phyloP scores from a whole-genome alignment of 2,888 invertebrate genomes.

The Ophion ellenae region DNA sequence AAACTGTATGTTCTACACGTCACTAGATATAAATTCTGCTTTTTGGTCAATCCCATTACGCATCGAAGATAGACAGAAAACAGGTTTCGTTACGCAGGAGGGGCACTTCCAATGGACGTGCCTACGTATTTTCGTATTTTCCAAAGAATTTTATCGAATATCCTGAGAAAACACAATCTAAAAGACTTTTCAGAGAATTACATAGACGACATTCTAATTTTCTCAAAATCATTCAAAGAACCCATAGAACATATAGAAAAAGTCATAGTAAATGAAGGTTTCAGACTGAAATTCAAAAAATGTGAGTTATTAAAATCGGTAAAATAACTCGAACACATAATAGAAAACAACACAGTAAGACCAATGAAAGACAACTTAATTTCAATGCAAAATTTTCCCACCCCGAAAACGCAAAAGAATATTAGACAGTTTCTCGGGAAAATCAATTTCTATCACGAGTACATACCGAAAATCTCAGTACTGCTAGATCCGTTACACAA shows the following conservation, averaged over 20 bases:
- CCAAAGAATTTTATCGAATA: conserved; percentile 18
- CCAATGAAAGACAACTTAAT: conserved; percentile 35
- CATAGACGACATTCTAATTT: conserved; percentile 26
- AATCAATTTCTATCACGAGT: conserved; percentile 34
- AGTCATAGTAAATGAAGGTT: conserved; percentile 44
- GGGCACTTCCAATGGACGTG: conserved; percentile 29
- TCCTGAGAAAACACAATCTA: conserved; percentile 42
- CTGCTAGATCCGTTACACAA: conserved; percentile 61
- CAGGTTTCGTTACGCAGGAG: conserved; percentile 23
- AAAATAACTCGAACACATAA: conserved; percentile 24
- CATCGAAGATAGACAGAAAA: conserved; percentile 26
- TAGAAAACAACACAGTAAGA: conserved; percentile 20
- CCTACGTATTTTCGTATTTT: conserved; percentile 22
- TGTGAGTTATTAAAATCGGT: conserved; percentile 21
- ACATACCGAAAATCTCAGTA: conserved; percentile 33
- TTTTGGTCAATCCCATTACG: conserved; percentile 23
- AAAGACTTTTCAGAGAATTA: conserved; percentile 52
- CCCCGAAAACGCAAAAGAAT: conserved; percentile 35
- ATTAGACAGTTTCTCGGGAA: conserved; percentile 39
- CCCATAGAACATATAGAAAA: conserved; percentile 48
- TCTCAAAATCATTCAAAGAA: conserved; percentile 49
- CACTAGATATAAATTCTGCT: conserved; percentile 27
- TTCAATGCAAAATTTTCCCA: conserved; percentile 28
- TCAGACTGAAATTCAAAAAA: conserved; percentile 48
- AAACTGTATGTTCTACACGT: conserved; percentile 22